Evolutionary conservation across 1,140 invertebrate species (phyloP), one percentile per base, ranked within the genome.

Genomic region (Psilanteris sp.): DNA sequence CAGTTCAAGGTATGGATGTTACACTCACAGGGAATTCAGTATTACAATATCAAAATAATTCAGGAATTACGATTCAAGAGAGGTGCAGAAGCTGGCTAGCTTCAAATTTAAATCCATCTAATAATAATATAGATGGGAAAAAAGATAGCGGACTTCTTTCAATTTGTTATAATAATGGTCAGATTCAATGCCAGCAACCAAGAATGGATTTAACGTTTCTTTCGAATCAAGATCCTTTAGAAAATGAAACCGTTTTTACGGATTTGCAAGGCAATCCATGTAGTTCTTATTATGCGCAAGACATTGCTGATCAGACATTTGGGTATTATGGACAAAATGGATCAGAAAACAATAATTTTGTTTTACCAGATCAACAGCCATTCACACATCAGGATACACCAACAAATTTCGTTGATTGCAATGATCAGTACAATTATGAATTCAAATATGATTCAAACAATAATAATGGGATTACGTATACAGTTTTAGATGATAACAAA

Each of bases 11-110:
- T 6, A 0, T 10, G 8, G 48, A 48, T 8, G 8, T 41, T 3
- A n/a, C 18, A 7, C 26, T 29, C 0, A 9, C 43, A 5, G 14
- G 24, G 0, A 15, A 52, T 0, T n/a, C n/a, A n/a, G 2, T 32
- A 5, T 10, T 52, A n/a, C 59, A 18, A 10, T 52, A 66, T n/a
- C 61, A 66, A n/a, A 68, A 15, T 20, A 32, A 48, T 24, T 11
- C 27, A 0, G 15, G 20, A 0, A 29, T 76, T 1, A 79, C 79
- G 15, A 20, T 59, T 1, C 81, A 84, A 9, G 81, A 85, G n/a
- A 78, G 78, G 10, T 85, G 83, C 24, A 70, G 80, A 8, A 82
- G 62, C 3, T 87, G 85, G 85, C 57, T 83, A 3, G 71, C 77
- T 0, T 62, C 79, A 0, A 85, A 68, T 44, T 64, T 74, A 3